phyloP scores from a whole-genome alignment of 2,797 vertebrate species.

The Gobio occitaniae region DNA sequence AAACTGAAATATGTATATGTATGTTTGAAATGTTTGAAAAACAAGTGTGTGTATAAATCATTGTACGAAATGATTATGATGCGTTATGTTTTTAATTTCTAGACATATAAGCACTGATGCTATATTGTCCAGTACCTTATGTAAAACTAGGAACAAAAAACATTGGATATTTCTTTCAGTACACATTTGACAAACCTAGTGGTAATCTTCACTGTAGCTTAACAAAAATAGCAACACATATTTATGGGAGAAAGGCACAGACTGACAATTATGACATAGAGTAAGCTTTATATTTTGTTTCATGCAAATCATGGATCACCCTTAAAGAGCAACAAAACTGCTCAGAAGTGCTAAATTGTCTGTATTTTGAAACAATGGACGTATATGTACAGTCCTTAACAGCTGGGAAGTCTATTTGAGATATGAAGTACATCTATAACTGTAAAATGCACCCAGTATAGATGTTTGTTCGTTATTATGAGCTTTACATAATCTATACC shows the following conservation, averaged over 20 bases:
- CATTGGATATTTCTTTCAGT: background rate
- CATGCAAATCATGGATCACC: conserved; percentile 14
- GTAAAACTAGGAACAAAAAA: background rate
- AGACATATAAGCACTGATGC: background rate
- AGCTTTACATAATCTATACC: conserved; percentile 4
- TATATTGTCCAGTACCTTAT: background rate
- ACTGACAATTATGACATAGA: background rate
- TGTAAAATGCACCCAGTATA: background rate
- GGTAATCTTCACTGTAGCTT: background rate
- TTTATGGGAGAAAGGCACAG: background rate
- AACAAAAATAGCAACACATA: background rate
- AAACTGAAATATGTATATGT: conserved; percentile 62
- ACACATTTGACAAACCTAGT: background rate
- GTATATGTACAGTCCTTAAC: conserved; percentile 4
- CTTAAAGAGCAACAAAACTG: conserved; percentile 15
- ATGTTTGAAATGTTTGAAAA: conserved; percentile 65
- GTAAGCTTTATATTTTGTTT: background rate
- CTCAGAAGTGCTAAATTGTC: conserved; percentile 7
- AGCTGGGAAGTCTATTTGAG: background rate
- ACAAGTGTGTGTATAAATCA: conserved; percentile 72
- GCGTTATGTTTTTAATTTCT: conserved; percentile 11
- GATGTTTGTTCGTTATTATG: background rate
- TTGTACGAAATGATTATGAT: conserved; percentile 64
- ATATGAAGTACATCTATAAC: background rate
- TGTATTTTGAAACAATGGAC: background rate